Conservation (phyloP, 2,113 vertebrate genomes). For the Panthera tigris region DNA sequence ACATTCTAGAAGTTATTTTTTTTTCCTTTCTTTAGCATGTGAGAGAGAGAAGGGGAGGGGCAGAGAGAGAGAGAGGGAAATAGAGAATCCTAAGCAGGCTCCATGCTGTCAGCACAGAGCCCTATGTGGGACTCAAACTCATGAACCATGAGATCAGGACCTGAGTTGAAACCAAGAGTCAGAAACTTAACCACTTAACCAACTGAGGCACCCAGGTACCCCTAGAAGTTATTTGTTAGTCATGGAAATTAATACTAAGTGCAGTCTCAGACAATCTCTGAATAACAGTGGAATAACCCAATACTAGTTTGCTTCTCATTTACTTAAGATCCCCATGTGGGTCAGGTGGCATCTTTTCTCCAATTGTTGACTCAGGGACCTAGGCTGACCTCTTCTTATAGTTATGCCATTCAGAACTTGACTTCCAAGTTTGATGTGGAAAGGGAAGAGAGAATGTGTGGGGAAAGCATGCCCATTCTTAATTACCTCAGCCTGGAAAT, state of each 20-base stretch:
- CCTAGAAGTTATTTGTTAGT: not conserved
- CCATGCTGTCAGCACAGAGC: no score
- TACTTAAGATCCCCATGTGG: not conserved
- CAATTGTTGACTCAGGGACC: not conserved
- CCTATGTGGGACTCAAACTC: no score
- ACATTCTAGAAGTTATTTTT: not conserved
- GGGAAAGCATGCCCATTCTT: not conserved
- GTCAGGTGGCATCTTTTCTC: not conserved
- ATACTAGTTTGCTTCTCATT: not conserved
- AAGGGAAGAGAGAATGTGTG: not conserved
- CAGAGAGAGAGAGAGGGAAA: no score
- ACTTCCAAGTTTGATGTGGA: not conserved
- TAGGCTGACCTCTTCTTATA: not conserved
- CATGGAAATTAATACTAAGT: not conserved
- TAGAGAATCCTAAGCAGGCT: no score
- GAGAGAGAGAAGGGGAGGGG: no score
- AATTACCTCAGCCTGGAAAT: not conserved
- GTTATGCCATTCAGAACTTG: not conserved
- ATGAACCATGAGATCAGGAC: no score
- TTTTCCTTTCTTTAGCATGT: no score
- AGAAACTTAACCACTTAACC: no score
- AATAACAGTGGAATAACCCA: not conserved
- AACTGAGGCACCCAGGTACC: no score
- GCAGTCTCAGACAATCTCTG: not conserved
- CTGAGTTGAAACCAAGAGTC: no score